A percentile compares a stretch with the other conserved stretches of the same genome.
phyloP scores from a whole-genome alignment of 1,140 invertebrate species.

The Drosophila mojavensis region DNA sequence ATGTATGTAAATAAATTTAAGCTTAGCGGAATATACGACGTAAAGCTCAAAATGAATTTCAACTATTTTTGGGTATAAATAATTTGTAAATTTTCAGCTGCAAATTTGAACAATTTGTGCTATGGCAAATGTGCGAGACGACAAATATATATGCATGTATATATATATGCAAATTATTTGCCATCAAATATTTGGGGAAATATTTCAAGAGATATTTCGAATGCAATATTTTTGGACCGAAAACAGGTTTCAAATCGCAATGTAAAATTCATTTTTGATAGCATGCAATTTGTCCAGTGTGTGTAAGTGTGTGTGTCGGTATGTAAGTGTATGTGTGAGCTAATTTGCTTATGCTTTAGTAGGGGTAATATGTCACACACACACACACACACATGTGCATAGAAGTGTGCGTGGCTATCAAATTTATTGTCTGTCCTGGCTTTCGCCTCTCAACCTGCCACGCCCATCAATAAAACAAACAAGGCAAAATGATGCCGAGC shows the following conservation, averaged over 20 bases:
- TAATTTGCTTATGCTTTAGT: conserved; percentile 58
- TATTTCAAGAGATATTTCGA: not conserved
- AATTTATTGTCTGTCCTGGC: conserved; percentile 56
- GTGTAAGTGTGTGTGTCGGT: conserved; percentile 34
- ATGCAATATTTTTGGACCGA: not conserved
- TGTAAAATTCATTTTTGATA: conserved; percentile 71
- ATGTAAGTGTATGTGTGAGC: conserved; percentile 32
- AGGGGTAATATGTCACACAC: conserved; percentile 61
- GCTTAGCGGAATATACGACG: not conserved
- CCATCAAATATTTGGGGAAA: not conserved
- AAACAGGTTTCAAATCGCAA: conserved; percentile 54
- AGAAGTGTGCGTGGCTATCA: conserved; percentile 33
- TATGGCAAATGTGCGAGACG: too few relatives aligned
- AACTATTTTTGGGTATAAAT: not conserved
- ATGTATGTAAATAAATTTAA: not conserved
- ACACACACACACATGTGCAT: conserved; percentile 31
- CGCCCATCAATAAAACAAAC: conserved; percentile 41
- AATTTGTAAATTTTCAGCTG: not conserved
- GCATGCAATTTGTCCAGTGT: conserved; percentile 26
- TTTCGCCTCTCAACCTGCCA: not conserved
- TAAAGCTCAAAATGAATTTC: not conserved
- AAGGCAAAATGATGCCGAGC: conserved; percentile 5
- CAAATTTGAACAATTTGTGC: too few relatives aligned
- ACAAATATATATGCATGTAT: not conserved
- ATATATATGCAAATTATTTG: not conserved